phyloP scores from a whole-genome alignment of 2,113 vertebrate genomes.

The Aldabrachelys gigantea region DNA sequence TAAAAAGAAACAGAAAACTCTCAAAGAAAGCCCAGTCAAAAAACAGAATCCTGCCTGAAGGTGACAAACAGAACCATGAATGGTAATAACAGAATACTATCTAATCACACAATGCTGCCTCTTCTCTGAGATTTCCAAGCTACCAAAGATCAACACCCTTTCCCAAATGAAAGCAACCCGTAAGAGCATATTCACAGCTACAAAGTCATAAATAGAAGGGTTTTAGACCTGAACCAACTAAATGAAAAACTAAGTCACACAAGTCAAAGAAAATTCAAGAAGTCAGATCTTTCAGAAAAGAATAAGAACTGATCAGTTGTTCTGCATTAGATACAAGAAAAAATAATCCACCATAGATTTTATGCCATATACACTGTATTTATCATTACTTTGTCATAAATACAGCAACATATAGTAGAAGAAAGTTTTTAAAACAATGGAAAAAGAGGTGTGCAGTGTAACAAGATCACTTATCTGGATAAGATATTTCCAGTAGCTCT shows the following conservation, averaged over 20 bases:
- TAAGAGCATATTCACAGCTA: neutral
- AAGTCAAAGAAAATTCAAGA: neutral
- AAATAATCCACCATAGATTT: neutral
- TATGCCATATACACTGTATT: neutral
- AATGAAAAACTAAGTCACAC: neutral
- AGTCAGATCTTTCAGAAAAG: neutral
- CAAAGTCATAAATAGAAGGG: neutral
- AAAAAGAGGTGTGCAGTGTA: neutral
- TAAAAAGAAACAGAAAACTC: neutral
- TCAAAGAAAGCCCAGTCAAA: neutral
- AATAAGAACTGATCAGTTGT: neutral
- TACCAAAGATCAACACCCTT: neutral
- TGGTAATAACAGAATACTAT: neutral
- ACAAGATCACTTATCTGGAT: neutral
- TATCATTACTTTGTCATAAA: constrained; percentile 3
- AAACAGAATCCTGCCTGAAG: neutral
- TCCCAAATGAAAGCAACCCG: neutral
- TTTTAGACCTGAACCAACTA: neutral
- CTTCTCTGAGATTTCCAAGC: neutral
- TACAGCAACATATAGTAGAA: neutral
- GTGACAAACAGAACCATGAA: neutral
- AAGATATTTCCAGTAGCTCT: neutral
- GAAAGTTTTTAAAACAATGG: constrained; percentile 3
- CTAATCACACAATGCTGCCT: neutral
- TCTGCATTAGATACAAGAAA: neutral